These are phyloP conservation scores for Pipra filicauda DNA, from an alignment of 2,113 vertebrate species.

Conservation along the genomic window DNA sequence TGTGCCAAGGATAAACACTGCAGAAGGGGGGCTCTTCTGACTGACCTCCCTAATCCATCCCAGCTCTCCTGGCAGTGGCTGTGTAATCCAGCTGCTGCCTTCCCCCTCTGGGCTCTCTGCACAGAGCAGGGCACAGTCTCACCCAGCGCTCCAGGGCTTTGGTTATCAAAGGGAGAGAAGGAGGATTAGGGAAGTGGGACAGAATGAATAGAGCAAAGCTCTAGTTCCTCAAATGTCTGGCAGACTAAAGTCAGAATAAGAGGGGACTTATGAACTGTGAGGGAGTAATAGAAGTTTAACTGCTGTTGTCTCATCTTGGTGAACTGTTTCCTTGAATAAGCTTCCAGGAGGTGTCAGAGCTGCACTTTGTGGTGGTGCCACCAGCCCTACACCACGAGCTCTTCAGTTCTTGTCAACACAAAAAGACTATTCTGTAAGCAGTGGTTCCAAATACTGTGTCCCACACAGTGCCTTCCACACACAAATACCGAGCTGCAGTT, in stretches of 20 bases:
- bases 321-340: neutral
- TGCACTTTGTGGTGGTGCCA: accelerated
- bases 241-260: neutral
- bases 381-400: neutral
- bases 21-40: neutral
- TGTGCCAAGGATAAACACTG: neutral
- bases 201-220: neutral
- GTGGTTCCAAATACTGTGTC: neutral
- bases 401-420: neutral
- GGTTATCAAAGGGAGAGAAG: neutral
- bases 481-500: neutral
- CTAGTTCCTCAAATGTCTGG: neutral
- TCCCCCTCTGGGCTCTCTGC: neutral
- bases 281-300: neutral
- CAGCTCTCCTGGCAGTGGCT: neutral
- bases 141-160: accelerated
- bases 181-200: neutral
- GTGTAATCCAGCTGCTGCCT: neutral
- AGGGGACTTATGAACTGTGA: neutral
- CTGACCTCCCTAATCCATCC: neutral
- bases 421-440: neutral
- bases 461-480: neutral
- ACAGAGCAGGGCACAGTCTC: accelerated
- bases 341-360: neutral
- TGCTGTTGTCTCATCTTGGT: neutral